Evolutionary conservation across 2,113 vertebrate species (phyloP).

Genomic region (human (Homo sapiens)): DNA sequence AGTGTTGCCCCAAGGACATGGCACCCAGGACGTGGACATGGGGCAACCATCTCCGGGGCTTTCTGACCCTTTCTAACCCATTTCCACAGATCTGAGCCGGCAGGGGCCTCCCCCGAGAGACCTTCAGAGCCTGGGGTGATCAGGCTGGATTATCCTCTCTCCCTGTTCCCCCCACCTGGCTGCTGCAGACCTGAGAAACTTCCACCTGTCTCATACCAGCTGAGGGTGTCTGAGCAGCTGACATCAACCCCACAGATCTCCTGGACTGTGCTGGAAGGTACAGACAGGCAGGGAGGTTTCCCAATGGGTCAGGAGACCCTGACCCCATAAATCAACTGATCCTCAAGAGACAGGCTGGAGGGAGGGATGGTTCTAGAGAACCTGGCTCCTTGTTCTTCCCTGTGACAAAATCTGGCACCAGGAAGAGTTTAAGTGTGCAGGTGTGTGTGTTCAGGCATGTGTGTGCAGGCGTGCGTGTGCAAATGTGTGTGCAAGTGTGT

Average conservation of each 20-base stretch:
- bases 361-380: neutral
- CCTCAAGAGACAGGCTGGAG: neutral
- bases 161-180: neutral
- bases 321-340: neutral
- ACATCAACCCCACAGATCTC: neutral
- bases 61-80: neutral
- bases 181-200: neutral
- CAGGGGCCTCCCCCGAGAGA: neutral
- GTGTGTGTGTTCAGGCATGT: too few relatives aligned
- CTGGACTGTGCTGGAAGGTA: neutral
- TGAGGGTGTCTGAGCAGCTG: neutral
- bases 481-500: too few relatives aligned
- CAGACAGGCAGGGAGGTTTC: neutral
- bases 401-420: fast-evolving
- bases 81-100: neutral
- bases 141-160: too few relatives aligned
- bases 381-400: neutral
- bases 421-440: neutral
- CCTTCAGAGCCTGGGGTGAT: neutral
- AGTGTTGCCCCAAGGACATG: neutral
- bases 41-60: too few relatives aligned
- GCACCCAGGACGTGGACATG: too few relatives aligned
- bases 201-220: neutral
- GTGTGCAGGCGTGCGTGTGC: fast-evolving
- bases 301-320: neutral